Conservation (phyloP, 2,797 vertebrate species). For the Neosalanx taihuensis region DNA sequence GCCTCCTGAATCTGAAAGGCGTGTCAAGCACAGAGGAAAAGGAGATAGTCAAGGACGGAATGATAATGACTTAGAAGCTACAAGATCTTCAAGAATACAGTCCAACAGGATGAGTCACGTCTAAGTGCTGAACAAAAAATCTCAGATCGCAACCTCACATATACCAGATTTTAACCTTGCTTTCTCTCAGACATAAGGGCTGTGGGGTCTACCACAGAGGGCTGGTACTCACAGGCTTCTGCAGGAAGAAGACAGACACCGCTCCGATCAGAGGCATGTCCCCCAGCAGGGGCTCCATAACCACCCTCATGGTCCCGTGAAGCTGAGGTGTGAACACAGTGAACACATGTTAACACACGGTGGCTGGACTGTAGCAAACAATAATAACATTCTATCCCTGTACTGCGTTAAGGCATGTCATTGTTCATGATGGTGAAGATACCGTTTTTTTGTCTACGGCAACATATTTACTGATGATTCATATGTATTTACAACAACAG, state of each 20-base stretch:
- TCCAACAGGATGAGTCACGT: not conserved
- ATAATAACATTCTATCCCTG: not conserved
- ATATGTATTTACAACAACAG: not conserved
- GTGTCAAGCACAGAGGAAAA: conserved; percentile 45
- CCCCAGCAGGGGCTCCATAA: conserved; percentile 93
- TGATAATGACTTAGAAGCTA: conserved; percentile 30
- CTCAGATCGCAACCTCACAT: not conserved
- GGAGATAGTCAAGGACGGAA: conserved; percentile 31
- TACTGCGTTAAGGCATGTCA: too few species aligned
- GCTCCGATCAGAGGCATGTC: conserved; percentile 95
- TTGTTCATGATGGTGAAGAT: not conserved
- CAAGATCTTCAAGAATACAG: not conserved
- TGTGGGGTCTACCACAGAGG: not conserved
- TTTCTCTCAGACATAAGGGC: not conserved
- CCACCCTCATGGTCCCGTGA: conserved; percentile 78
- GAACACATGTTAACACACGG: not conserved
- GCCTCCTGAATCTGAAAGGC: conserved; percentile 33
- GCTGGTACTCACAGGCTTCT: conserved; percentile 86
- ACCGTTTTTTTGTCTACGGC: not conserved
- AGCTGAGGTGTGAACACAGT: conserved; percentile 1
- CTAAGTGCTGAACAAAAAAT: not conserved
- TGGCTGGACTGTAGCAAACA: not conserved
- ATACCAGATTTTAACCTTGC: not conserved
- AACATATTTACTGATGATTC: not conserved
- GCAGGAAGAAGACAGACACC: conserved; percentile 90